Conservation (phyloP, 1,140 invertebrate genomes). For the Calliphora vicina region DNA sequence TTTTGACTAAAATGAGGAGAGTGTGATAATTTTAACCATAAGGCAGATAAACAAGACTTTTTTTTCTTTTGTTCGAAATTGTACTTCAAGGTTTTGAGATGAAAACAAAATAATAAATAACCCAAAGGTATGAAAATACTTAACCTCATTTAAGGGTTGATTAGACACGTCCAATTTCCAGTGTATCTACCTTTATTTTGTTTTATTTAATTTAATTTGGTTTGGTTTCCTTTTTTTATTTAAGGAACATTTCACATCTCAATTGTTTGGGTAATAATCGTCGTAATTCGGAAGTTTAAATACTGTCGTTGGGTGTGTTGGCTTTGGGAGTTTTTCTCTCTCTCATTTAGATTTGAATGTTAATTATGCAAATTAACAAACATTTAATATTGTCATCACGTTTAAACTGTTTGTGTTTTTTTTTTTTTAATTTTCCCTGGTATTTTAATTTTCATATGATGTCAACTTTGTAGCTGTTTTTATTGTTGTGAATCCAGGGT, state of each 20-base stretch:
- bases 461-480: not conserved
- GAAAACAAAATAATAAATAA: slow-evolving; percentile 15
- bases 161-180: slow-evolving; percentile 50
- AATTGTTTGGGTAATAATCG: not conserved
- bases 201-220: slow-evolving; percentile 21
- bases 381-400: slow-evolving; percentile 63
- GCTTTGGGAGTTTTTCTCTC: too few relatives aligned
- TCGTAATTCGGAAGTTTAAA: not conserved
- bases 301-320: not conserved
- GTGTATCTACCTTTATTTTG: not conserved
- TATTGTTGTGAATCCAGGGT: not conserved
- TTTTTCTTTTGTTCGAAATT: not conserved
- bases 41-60: slow-evolving; percentile 26
- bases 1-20: slow-evolving; percentile 12
- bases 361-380: slow-evolving; percentile 62
- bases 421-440: not conserved
- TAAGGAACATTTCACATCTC: not conserved
- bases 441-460: slow-evolving; percentile 6
- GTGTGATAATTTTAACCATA: slow-evolving; percentile 37
- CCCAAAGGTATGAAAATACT: slow-evolving; percentile 32
- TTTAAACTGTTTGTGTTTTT: slow-evolving; percentile 35
- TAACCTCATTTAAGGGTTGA: slow-evolving; percentile 61
- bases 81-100: not conserved
- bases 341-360: slow-evolving; percentile 42
- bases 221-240: not conserved